Percentiles rank a stretch among this genome's conserved stretches.
These are phyloP conservation scores for Imbricaverruca yamaguchii DNA, from an alignment of 2,888 invertebrate species.

Conservation along the genomic window DNA sequence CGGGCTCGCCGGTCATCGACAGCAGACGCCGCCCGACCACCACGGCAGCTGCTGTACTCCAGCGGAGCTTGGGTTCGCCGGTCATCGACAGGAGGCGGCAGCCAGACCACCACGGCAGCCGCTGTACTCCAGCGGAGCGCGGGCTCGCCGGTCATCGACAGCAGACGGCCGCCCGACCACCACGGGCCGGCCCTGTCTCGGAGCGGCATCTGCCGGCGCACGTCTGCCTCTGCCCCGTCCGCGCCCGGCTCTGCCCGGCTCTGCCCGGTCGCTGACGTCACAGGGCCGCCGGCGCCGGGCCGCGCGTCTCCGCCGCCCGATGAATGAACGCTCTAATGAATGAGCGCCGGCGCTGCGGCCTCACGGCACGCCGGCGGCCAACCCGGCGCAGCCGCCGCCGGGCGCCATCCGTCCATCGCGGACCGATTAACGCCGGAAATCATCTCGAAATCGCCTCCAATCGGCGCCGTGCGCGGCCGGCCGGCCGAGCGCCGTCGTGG, in stretches of 20 bases:
- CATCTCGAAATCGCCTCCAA: slow-evolving; percentile 5
- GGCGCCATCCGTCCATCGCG: background rate
- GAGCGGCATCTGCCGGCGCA: background rate
- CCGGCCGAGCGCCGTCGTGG: background rate
- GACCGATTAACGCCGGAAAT: slow-evolving; percentile 5
- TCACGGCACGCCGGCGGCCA: background rate
- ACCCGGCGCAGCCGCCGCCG: background rate
- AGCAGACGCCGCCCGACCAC: too few relatives aligned
- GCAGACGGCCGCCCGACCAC: background rate
- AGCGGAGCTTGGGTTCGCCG: background rate
- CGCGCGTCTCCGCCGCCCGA: background rate
- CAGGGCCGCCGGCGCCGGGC: background rate
- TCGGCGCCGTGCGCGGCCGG: background rate
- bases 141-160: background rate
- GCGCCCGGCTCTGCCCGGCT: background rate
- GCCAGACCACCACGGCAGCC: background rate
- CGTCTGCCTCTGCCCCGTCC: background rate
- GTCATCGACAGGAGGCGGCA: background rate
- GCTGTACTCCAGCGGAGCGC: background rate
- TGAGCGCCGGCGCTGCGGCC: background rate
- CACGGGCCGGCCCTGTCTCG: too few relatives aligned
- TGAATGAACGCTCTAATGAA: slow-evolving; percentile 5
- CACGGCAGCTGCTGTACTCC: too few relatives aligned
- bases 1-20: too few relatives aligned
- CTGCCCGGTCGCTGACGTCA: background rate